phyloP scores from a whole-genome alignment of 2,797 vertebrate species.

The Liasis olivaceus region DNA sequence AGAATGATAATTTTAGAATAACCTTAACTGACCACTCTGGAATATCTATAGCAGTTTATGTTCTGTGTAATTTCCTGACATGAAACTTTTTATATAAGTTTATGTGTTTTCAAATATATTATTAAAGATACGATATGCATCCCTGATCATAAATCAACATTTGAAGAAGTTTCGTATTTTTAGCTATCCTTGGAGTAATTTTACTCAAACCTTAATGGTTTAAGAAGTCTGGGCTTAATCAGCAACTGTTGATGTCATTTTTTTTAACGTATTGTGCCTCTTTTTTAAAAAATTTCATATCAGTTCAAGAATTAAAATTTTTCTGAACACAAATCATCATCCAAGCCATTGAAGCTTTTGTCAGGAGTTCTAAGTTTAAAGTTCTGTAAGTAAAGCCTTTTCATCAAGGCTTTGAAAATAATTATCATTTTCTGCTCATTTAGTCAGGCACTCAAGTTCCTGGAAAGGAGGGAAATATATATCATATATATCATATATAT shows the following conservation, averaged over 20 bases:
- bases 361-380: slow-evolving; percentile 11
- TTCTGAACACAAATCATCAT: slow-evolving; percentile 23
- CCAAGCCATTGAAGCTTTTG: slow-evolving; percentile 4
- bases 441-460: neutral
- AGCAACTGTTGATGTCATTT: neutral
- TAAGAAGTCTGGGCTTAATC: slow-evolving; percentile 4
- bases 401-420: neutral
- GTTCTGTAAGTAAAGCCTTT: neutral
- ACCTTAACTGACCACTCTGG: slow-evolving; percentile 20
- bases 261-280: slow-evolving; percentile 8
- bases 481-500: neutral
- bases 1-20: neutral
- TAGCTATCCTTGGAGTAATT: neutral
- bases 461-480: neutral
- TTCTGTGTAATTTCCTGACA: neutral
- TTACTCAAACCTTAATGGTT: neutral
- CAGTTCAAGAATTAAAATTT: slow-evolving; percentile 17
- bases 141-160: neutral
- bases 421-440: neutral
- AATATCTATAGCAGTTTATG: neutral
- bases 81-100: neutral
- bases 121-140: neutral
- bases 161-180: slow-evolving; percentile 18
- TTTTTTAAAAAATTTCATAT: slow-evolving; percentile 1
- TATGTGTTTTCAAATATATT: neutral